A percentile compares a stretch with the other conserved stretches of the same genome.
phyloP scores from a whole-genome alignment of 2,797 vertebrate genomes.

The Neosilurus mollespiculum region DNA sequence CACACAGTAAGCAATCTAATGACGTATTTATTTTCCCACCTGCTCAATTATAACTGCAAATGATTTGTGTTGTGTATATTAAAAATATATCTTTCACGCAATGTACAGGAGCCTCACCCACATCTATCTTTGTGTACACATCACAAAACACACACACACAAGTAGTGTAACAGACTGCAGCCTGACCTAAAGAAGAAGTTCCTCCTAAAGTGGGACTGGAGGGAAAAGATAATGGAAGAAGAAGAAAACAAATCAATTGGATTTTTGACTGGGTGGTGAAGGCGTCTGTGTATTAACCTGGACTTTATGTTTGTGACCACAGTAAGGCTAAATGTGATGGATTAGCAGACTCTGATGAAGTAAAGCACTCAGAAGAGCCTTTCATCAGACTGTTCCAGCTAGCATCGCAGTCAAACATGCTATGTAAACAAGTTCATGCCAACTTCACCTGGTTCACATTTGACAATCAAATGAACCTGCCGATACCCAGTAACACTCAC shows the following conservation, averaged over 20 bases:
- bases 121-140: constrained; percentile 13
- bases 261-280: neutral
- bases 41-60: too few species aligned
- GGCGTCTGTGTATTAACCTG: neutral
- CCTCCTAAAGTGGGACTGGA: neutral
- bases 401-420: neutral
- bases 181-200: neutral
- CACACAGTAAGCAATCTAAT: neutral
- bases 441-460: constrained; percentile 10
- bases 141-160: neutral
- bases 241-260: constrained; percentile 2
- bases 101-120: neutral
- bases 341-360: neutral
- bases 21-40: neutral
- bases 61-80: neutral
- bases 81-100: neutral
- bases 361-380: neutral
- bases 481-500: neutral
- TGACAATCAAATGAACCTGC: neutral
- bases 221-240: neutral
- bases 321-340: neutral
- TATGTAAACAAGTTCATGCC: neutral
- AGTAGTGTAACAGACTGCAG: neutral
- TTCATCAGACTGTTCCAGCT: too few species aligned
- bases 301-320: neutral